Evolutionary conservation across 2,797 vertebrate genomes (phyloP).

Genomic region (Coregonus sp.): DNA sequence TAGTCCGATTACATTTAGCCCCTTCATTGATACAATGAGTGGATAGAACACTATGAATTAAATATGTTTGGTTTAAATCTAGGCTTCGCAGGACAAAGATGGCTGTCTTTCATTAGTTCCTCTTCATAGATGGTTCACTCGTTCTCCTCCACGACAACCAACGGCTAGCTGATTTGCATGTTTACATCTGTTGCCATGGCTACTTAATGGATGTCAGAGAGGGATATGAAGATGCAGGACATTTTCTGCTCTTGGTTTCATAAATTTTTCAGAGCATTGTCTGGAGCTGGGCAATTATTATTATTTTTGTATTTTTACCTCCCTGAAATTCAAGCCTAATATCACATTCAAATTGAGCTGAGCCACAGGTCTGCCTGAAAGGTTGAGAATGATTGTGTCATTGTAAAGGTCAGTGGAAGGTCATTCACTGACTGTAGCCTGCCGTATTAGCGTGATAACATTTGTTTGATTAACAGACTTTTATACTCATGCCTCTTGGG

Average conservation of each 20-base stretch:
- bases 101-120: constrained; percentile 26
- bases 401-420: not conserved
- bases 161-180: not conserved
- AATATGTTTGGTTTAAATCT: constrained; percentile 58
- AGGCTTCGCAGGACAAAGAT: constrained; percentile 42
- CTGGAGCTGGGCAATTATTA: not conserved
- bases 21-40: constrained; percentile 33
- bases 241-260: not conserved
- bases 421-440: not conserved
- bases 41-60: constrained; percentile 53
- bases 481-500: not conserved
- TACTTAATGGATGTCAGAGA: not conserved
- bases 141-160: constrained; percentile 21
- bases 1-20: constrained; percentile 28
- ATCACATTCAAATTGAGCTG: not conserved
- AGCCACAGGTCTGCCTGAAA: not conserved
- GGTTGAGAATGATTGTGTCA: not conserved
- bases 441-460: not conserved
- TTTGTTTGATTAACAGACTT: not conserved
- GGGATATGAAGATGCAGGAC: not conserved
- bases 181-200: not conserved
- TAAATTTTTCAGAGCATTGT: not conserved
- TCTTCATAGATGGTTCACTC: constrained; percentile 27
- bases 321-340: not conserved
- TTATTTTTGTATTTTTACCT: not conserved